Percentiles rank a stretch among this genome's conserved stretches.
Evolutionary conservation across 2,888 invertebrate genomes (phyloP).

Genomic region (Drosophila fulvimacula): DNA sequence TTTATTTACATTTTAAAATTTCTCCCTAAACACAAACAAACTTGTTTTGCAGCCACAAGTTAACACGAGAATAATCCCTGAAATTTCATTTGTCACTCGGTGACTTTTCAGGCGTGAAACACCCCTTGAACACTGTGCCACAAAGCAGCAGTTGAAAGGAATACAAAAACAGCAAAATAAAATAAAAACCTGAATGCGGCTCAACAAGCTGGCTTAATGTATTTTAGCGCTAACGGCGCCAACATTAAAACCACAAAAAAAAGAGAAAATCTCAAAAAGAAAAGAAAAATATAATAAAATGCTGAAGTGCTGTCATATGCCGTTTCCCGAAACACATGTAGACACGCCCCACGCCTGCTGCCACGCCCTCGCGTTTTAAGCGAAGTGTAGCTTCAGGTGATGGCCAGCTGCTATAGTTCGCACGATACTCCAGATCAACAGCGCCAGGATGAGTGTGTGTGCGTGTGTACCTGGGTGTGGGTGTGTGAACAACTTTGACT

Average conservation of each 20-base stretch:
- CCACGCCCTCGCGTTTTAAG: constrained; percentile 17
- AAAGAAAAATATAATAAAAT: constrained; percentile 15
- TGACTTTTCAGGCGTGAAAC: constrained; percentile 13
- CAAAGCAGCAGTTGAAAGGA: constrained; percentile 13
- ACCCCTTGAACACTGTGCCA: constrained; percentile 5
- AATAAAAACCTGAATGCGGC: constrained; percentile 25
- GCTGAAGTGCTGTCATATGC: constrained; percentile 28
- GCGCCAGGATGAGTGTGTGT: background rate
- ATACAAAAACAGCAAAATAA: constrained; percentile 6
- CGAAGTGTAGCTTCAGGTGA: constrained; percentile 72
- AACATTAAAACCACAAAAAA: constrained; percentile 33
- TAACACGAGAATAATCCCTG: background rate
- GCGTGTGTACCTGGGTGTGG: background rate
- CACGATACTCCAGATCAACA: constrained; percentile 44
- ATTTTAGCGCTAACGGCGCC: constrained; percentile 65
- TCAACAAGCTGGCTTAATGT: constrained; percentile 70
- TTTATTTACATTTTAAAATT: background rate
- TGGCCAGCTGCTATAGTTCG: constrained; percentile 57
- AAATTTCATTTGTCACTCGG: constrained; percentile 21
- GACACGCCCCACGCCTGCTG: background rate
- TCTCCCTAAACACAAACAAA: background rate
- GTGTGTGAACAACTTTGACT: constrained; percentile 36
- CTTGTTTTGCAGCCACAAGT: background rate
- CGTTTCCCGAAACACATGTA: constrained; percentile 18
- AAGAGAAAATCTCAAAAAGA: constrained; percentile 9